phyloP scores from a whole-genome alignment of 2,797 vertebrate species.

The Loriculus beryllinus region DNA sequence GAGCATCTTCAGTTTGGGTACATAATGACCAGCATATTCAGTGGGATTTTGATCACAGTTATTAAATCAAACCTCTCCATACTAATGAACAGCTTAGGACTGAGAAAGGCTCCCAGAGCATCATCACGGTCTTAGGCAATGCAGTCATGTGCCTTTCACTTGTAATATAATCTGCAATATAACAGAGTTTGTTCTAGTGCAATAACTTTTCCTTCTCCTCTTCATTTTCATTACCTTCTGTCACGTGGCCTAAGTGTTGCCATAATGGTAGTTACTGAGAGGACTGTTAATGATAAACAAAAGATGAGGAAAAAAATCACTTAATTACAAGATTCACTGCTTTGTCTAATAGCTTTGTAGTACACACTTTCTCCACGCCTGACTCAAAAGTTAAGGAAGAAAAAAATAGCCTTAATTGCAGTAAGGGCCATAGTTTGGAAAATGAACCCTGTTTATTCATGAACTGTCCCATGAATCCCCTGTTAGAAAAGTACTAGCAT shows the following conservation, averaged over 20 bases:
- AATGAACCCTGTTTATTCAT: neutral
- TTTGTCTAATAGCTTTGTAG: conserved; percentile 15
- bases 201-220: conserved; percentile 48
- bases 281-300: conserved; percentile 46
- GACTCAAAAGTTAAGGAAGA: conserved; percentile 3
- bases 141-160: conserved; percentile 40
- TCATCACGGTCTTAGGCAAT: neutral
- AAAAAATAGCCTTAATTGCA: conserved; percentile 13
- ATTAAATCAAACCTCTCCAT: conserved; percentile 59
- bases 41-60: conserved; percentile 52
- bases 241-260: neutral
- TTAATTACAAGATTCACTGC: neutral
- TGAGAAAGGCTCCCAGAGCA: neutral
- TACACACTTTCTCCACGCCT: neutral
- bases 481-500: neutral
- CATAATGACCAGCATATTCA: conserved; percentile 39
- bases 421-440: neutral
- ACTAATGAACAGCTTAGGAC: conserved; percentile 26
- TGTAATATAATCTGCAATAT: conserved; percentile 56
- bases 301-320: neutral
- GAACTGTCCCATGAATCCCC: neutral
- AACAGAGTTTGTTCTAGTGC: conserved; percentile 60
- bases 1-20: conserved; percentile 45
- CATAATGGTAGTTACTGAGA: conserved; percentile 24
- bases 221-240: conserved; percentile 51